Percentiles rank a stretch among this genome's conserved stretches.
Evolutionary conservation across 2,888 invertebrate genomes (phyloP).

Genomic region (Drosophila greeni): DNA sequence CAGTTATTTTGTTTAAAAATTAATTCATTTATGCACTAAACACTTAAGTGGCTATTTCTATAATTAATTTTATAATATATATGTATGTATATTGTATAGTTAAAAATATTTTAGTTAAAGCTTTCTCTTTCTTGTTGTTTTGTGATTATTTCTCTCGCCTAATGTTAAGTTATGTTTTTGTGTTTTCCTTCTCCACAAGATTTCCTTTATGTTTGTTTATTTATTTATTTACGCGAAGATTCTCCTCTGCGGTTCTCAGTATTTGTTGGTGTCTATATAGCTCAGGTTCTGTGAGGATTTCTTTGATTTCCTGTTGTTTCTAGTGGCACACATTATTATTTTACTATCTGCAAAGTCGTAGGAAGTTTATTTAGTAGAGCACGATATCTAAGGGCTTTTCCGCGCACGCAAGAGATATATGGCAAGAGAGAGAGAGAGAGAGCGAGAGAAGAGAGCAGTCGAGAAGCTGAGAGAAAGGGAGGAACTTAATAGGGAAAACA

Average conservation of each 20-base stretch:
- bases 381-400: constrained; percentile 47
- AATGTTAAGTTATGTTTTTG: constrained; percentile 1
- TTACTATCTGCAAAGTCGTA: constrained; percentile 63
- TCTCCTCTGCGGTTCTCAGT: constrained; percentile 50
- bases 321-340: constrained; percentile 73
- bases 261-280: constrained; percentile 62
- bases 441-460: constrained; percentile 4
- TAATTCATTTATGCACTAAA: constrained; percentile 46
- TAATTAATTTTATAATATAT: constrained; percentile 43
- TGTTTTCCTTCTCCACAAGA: constrained; percentile 12
- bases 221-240: constrained; percentile 21
- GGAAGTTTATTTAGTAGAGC: constrained; percentile 28
- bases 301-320: constrained; percentile 56
- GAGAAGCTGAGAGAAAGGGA: constrained; percentile 27
- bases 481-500: constrained; percentile 22
- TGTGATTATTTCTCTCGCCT: constrained; percentile 54
- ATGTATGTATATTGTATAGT: constrained; percentile 58
- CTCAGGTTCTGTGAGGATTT: constrained; percentile 70
- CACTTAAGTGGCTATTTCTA: constrained; percentile 43
- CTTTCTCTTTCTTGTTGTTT: constrained; percentile 51
- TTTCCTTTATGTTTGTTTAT: constrained; percentile 18
- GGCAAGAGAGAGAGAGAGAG: constrained; percentile 8
- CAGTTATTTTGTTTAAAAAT: constrained; percentile 51
- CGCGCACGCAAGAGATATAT: constrained; percentile 21
- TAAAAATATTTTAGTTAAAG: constrained; percentile 73